A percentile compares a stretch with the other conserved stretches of the same genome.
Evolutionary conservation across 2,888 invertebrate species (phyloP).

Genomic region (Drosophila bunnanda): DNA sequence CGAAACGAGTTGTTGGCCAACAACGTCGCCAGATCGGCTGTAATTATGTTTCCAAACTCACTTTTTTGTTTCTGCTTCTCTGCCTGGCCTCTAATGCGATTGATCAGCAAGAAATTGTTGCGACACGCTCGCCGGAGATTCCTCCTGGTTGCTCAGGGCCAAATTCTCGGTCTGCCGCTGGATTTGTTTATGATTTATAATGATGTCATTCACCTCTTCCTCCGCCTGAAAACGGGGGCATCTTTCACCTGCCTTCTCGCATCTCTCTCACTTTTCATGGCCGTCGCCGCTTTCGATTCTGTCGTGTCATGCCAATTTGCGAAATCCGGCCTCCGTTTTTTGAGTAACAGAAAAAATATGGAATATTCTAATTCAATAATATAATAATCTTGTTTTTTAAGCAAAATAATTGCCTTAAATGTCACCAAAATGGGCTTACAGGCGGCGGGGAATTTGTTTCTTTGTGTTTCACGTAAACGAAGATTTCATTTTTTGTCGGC

Average conservation of each 20-base stretch:
- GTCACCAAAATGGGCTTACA: conserved; percentile 1
- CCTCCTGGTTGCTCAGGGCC: conserved; percentile 9
- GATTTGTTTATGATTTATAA: neutral
- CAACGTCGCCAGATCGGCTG: conserved; percentile 44
- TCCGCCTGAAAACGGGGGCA: neutral
- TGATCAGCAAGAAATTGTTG: conserved; percentile 39
- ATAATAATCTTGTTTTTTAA: conserved; percentile 4
- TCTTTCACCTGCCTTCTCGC: conserved; percentile 4
- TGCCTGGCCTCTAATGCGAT: conserved; percentile 26
- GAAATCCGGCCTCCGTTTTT: conserved; percentile 8
- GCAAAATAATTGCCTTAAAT: conserved; percentile 9
- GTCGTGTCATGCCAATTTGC: conserved; percentile 33
- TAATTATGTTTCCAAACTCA: conserved; percentile 55
- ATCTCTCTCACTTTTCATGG: conserved; percentile 13
- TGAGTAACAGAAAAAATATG: neutral
- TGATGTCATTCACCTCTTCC: conserved; percentile 28
- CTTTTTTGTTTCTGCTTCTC: neutral
- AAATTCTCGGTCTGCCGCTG: neutral
- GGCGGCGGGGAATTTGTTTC: neutral
- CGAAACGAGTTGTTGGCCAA: conserved; percentile 62
- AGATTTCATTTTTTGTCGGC: too few species aligned
- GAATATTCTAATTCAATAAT: conserved; percentile 15
- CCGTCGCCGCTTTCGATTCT: conserved; percentile 16
- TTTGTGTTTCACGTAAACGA: neutral
- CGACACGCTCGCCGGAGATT: neutral